These are phyloP conservation scores for Heterochromis multidens DNA, from an alignment of 2,113 vertebrate species.

Conservation along the genomic window DNA sequence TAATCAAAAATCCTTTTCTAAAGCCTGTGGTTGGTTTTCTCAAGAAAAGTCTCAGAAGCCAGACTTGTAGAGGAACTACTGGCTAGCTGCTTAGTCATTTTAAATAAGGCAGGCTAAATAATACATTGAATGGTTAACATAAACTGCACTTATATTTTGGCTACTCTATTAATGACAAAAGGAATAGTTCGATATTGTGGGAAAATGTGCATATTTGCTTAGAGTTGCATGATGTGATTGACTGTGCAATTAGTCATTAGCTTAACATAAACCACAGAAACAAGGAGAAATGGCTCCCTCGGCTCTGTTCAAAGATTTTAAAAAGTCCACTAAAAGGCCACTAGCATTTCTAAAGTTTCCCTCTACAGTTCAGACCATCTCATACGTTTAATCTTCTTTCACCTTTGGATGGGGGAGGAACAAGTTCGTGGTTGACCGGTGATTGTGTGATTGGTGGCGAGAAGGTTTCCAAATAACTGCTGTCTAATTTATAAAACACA, in stretches of 20 bases:
- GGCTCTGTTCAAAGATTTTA: background rate
- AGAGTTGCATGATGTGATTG: background rate
- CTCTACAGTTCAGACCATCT: no score
- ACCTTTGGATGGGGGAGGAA: no score
- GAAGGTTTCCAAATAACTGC: background rate
- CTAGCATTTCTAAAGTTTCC: no score
- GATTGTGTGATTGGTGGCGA: background rate
- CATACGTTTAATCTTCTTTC: no score
- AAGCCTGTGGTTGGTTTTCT: slow-evolving; percentile 19
- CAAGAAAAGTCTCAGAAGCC: background rate
- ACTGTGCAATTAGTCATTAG: background rate
- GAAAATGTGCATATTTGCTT: background rate
- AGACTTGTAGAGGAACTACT: background rate
- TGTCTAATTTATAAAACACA: background rate
- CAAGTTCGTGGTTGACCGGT: no score
- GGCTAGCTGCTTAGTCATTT: background rate
- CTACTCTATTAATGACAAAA: background rate
- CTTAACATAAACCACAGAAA: background rate
- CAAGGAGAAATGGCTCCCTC: background rate
- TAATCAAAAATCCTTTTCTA: slow-evolving; percentile 21
- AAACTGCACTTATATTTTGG: background rate
- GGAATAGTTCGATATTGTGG: background rate
- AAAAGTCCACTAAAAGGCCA: background rate
- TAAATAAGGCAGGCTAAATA: background rate
- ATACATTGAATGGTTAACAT: background rate